Base-by-base conservation (phyloP, 2,888 invertebrate species). In the Leptinotarsa rubiginosa region DNA sequence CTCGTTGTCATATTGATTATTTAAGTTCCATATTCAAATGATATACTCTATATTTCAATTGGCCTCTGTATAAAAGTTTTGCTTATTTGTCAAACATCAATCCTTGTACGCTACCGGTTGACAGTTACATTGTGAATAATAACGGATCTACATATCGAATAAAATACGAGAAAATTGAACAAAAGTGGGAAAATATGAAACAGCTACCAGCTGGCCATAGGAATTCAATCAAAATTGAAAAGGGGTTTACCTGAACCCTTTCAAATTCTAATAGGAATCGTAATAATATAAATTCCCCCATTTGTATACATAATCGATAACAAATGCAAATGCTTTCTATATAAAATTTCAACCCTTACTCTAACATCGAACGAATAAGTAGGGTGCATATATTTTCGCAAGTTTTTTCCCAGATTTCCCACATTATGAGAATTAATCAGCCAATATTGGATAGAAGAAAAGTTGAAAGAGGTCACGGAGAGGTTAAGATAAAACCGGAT, bases 281-380 rank as follows among this genome's bases (percentile, higher is more conserved):
- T 74, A 50, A 65, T 65, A 72, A 59, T 49, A 62, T 66, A 70
- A 70, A 74, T 69, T 69, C 25, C 41, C 41, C 64, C 20, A 20
- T 69, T 67, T 72, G 47, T 67, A 50, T 59, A 64, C 52, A 70
- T 64, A 67, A 74, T 74, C 74, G 49, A 74, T 71, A 47, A 56
- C 15, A 56, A 69, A 75, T 75, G 75, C 72, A 75, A 75, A 75
- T 75, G 15, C 18, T 47, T 56, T 72, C 59, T 47, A 22, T 72
- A 72, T 69, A 65, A 68, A 70, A 75, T 72, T 4, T 56, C 69
- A 69, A 69, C 75, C 75, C 75, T 65, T 69, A 47, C 68, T n/a
- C 18, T 22, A 56, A 18, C 22, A 56, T 16, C n/a, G 1, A 16
- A 25, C 47, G 69, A 20, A 41, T 18, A 56, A 56, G 16, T 18